Percentiles rank a stretch among this genome's conserved stretches.
Conservation (phyloP, 2,797 vertebrate species). For the Ctenopoma multispine region DNA sequence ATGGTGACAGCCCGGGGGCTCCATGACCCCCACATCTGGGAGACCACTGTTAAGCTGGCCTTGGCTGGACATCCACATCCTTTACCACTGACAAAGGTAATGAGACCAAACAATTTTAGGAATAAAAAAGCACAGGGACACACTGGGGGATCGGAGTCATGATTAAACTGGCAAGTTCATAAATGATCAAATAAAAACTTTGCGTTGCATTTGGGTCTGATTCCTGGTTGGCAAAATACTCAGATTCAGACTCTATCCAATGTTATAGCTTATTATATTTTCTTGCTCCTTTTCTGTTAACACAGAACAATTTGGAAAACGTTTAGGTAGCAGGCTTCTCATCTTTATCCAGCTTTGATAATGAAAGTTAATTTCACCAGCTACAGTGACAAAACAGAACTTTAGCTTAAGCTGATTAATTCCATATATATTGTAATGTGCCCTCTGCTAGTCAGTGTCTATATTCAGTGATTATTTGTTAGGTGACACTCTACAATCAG, state of each 20-base stretch:
- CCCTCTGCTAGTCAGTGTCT: neutral
- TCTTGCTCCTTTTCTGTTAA: neutral
- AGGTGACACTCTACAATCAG: neutral
- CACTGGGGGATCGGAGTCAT: neutral
- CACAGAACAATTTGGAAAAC: neutral
- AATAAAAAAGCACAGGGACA: neutral
- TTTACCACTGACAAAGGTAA: slow-evolving; percentile 80
- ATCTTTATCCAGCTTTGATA: neutral
- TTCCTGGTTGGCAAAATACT: neutral
- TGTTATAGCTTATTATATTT: neutral
- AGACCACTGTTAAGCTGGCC: slow-evolving; percentile 88
- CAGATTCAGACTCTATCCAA: neutral
- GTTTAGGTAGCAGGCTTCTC: neutral
- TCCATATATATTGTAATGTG: neutral
- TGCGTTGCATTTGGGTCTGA: neutral
- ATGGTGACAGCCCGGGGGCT: slow-evolving; percentile 86
- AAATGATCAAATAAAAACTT: neutral
- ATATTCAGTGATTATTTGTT: neutral
- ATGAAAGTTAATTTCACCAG: no score
- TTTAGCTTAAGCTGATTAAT: neutral
- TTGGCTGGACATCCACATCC: slow-evolving; percentile 86
- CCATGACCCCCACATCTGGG: slow-evolving; percentile 87
- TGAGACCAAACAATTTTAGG: neutral
- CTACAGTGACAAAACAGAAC: neutral
- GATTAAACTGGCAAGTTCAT: neutral